Evolutionary conservation across 2,113 vertebrate species (phyloP).

Genomic region (Calonectris borealis): DNA sequence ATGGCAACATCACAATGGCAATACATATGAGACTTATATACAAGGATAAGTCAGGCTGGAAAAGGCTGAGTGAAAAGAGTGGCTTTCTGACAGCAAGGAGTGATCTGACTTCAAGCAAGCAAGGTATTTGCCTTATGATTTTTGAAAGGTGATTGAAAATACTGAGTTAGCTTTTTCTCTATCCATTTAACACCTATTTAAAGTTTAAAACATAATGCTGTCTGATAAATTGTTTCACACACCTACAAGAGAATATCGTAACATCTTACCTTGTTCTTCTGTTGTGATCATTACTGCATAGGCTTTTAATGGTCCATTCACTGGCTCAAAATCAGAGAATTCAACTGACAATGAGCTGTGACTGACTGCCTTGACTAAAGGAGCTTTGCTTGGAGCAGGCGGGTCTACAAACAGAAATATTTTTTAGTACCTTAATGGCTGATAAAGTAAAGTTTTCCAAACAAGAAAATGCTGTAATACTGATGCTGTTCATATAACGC

Average conservation of each 20-base stretch:
- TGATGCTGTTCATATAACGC: background rate
- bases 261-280: constrained; percentile 54
- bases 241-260: background rate
- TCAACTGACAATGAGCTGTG: constrained; percentile 67
- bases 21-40: background rate
- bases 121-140: background rate
- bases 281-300: constrained; percentile 83
- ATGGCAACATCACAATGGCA: background rate
- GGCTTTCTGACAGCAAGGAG: background rate
- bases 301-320: constrained; percentile 76
- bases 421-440: background rate
- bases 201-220: background rate
- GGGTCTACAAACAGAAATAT: constrained; percentile 74
- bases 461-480: background rate
- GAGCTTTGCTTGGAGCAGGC: constrained; percentile 12
- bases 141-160: background rate
- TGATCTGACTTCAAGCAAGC: background rate
- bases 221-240: background rate
- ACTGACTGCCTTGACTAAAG: constrained; percentile 11
- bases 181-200: background rate
- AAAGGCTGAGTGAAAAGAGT: background rate
- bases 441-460: background rate
- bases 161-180: background rate
- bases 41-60: background rate
- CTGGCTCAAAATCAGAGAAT: constrained; percentile 70